Evolutionary conservation across 2,113 vertebrate genomes (phyloP), one percentile per base, ranked within the genome.

Genomic region (Capra hircus): DNA sequence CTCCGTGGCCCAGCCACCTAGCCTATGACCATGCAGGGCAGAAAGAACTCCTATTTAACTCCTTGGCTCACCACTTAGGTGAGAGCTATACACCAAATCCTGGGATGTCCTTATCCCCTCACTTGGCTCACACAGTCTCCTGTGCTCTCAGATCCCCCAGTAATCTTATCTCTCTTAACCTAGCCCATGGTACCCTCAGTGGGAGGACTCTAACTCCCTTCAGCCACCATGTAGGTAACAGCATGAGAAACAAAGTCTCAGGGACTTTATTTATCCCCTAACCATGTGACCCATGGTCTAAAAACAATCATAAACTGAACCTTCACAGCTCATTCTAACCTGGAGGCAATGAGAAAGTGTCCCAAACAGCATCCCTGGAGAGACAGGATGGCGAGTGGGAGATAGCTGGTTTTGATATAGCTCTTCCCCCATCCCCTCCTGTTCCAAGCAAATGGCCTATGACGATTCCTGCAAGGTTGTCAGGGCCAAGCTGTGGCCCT

Each of bases 281-380:
- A 81, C 27, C 36, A 92, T 60, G 8, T 3, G 5, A 80, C 7
- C 78, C 7, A 45, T 74, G 84, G 17, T 91, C 23, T 67, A 81
- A 82, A 92, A 96, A 90, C 30, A 53, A 89, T 27, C 94, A 78
- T 62, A 89, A n/a, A 86, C 45, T 60, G 67, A 96, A 88, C 77
- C 55, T 19, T 86, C 82, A 55, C 13, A 74, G 13, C 52, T 93
- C 67, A 94, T 55, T 28, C 81, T 84, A 95, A 87, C 52, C 80
- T 80, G 13, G 23, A 52, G 30, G 21, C 60, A 93, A 88, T 74
- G 64, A 95, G 62, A 96, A 96, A 84, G 53, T 48, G 14, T 83
- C 67, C 23, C 48, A 50, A 81, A 93, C n/a, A 82, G 25, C 40
- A 60, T 95, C 30, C 8, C 64, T 48, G 52, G 36, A 90, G 40